These are phyloP conservation scores for Uria lomvia DNA, from an alignment of 2,113 vertebrate species.

Conservation along the genomic window DNA sequence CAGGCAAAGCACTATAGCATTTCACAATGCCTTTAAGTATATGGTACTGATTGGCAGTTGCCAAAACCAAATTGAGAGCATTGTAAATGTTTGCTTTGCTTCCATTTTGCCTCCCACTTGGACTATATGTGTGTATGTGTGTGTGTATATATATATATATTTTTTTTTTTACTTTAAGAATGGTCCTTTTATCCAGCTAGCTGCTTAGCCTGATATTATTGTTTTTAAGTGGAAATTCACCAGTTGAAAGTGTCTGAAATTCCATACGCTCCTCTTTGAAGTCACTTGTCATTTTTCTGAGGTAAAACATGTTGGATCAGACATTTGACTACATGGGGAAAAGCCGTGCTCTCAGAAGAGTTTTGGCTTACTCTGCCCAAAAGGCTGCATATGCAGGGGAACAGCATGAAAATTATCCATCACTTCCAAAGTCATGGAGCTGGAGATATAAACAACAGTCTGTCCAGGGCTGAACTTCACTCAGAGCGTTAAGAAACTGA, in stretches of 20 bases:
- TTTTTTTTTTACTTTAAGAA: not conserved
- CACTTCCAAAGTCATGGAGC: not conserved
- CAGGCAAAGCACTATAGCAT: not conserved
- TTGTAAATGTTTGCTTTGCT: not conserved
- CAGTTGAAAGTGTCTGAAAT: not conserved
- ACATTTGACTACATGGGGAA: not conserved
- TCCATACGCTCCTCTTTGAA: not conserved
- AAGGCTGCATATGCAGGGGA: not conserved
- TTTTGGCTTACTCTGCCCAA: not conserved
- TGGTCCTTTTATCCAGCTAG: not conserved
- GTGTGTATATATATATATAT: fast-evolving
- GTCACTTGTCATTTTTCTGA: not conserved
- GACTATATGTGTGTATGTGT: not conserved
- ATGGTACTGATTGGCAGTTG: not conserved
- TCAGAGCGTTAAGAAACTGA: not conserved
- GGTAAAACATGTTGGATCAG: not conserved
- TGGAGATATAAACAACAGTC: not conserved
- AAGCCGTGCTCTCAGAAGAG: not conserved
- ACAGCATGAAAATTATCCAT: not conserved
- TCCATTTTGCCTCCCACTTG: not conserved
- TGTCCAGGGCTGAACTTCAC: not conserved
- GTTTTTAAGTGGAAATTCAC: not conserved
- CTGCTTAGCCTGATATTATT: not conserved
- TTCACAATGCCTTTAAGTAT: not conserved
- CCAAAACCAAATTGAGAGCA: not conserved